These are phyloP conservation scores for Macrobrachium nipponense DNA, from an alignment of 1,140 invertebrate genomes.

Conservation along the genomic window DNA sequence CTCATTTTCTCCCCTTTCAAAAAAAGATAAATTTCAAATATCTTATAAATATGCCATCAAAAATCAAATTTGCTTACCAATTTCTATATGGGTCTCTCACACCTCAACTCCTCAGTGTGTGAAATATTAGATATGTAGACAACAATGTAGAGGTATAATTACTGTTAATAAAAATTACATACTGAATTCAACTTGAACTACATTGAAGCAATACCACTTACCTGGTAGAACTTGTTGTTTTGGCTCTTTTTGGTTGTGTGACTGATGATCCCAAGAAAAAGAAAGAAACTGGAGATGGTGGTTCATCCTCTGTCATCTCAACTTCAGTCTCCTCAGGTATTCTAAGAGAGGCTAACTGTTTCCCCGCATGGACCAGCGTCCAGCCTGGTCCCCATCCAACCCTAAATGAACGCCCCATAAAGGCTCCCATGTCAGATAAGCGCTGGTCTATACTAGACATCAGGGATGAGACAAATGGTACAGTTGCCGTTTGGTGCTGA, in stretches of 20 bases:
- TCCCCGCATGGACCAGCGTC: constrained; percentile 70
- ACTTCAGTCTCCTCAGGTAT: not conserved
- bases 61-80: no score
- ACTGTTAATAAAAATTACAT: no score
- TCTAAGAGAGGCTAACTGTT: constrained; percentile 1
- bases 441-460: constrained; percentile 69
- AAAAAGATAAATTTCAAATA: no score
- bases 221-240: constrained; percentile 10
- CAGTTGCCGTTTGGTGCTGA: constrained; percentile 30
- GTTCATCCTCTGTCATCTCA: not conserved
- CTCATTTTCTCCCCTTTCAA: no score
- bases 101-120: no score
- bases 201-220: not conserved
- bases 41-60: no score
- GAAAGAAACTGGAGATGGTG: constrained; percentile 30
- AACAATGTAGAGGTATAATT: no score
- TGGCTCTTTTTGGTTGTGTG: constrained; percentile 14
- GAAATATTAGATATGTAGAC: no score
- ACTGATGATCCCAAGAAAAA: constrained; percentile 28
- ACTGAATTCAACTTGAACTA: no score
- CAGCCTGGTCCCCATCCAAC: constrained; percentile 81
- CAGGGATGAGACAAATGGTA: constrained; percentile 45
- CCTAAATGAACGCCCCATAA: constrained; percentile 78
- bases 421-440: constrained; percentile 75
- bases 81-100: no score